Conservation (phyloP, 2,888 invertebrate species). For the Tholera decimalis region DNA sequence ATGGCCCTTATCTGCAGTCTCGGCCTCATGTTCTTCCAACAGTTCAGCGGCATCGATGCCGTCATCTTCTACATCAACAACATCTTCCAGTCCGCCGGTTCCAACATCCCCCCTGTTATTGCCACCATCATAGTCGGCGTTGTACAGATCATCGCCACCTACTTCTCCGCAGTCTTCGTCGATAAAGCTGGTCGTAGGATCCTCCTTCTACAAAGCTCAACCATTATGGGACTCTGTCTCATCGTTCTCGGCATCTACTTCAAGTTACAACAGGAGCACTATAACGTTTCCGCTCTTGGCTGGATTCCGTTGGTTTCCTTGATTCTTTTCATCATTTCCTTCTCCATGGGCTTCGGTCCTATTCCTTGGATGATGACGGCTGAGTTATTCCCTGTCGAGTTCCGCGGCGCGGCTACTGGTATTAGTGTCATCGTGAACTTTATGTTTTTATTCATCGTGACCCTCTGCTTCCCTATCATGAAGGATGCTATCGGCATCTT, state of each 20-base stretch:
- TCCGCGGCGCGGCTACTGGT: slow-evolving; percentile 94
- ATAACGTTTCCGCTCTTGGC: slow-evolving; percentile 91
- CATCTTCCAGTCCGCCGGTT: slow-evolving; percentile 95
- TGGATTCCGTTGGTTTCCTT: slow-evolving; percentile 94
- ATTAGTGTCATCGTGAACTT: slow-evolving; percentile 95
- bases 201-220: slow-evolving; percentile 94
- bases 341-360: slow-evolving; percentile 94
- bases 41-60: slow-evolving; percentile 96
- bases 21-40: slow-evolving; percentile 96
- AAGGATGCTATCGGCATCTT: slow-evolving; percentile 91
- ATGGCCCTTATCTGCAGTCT: slow-evolving; percentile 94
- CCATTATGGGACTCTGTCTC: slow-evolving; percentile 94
- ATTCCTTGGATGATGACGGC: slow-evolving; percentile 96
- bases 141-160: slow-evolving; percentile 95
- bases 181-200: slow-evolving; percentile 96
- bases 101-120: slow-evolving; percentile 92
- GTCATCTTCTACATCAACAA: slow-evolving; percentile 95
- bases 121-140: slow-evolving; percentile 96
- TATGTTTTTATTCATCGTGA: slow-evolving; percentile 94
- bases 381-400: slow-evolving; percentile 94
- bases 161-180: slow-evolving; percentile 93
- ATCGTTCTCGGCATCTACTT: slow-evolving; percentile 94
- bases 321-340: slow-evolving; percentile 93
- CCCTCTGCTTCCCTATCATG: slow-evolving; percentile 93
- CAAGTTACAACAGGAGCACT: slow-evolving; percentile 90